phyloP scores from a whole-genome alignment of 2,797 vertebrate species.

The Premnoplex brunnescens region DNA sequence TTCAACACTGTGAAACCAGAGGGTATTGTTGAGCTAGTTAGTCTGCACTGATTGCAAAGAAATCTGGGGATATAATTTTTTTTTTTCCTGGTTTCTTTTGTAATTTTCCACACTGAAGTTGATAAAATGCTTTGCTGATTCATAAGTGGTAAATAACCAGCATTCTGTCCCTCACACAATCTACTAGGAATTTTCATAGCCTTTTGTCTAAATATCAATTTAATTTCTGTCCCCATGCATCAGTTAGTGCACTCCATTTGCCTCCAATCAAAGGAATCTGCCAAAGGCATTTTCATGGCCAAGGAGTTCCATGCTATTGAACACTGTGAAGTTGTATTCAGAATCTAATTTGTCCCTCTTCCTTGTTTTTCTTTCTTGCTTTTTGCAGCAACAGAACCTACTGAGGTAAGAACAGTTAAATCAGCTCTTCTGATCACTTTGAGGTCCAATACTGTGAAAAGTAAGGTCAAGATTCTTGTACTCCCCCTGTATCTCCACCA shows the following conservation, averaged over 20 bases:
- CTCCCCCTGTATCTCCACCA: background rate
- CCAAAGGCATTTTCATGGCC: background rate
- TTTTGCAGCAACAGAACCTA: conserved; percentile 44
- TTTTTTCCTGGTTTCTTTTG: background rate
- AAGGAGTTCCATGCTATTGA: background rate
- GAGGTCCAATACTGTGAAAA: background rate
- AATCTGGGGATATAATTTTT: background rate
- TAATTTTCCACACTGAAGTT: background rate
- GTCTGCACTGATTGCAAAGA: background rate
- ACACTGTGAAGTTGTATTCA: background rate
- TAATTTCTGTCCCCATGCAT: background rate
- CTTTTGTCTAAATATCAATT: background rate
- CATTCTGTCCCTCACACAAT: background rate
- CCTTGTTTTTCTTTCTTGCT: background rate
- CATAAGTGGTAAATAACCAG: background rate
- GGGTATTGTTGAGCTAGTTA: background rate
- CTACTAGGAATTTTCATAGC: background rate
- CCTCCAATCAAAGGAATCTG: background rate
- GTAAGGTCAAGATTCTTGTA: background rate
- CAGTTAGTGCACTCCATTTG: fast-evolving
- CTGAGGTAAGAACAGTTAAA: conserved; percentile 41
- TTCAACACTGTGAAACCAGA: background rate
- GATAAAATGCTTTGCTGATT: background rate
- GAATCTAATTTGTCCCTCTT: background rate
- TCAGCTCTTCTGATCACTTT: background rate